Percentiles rank a stretch among this genome's conserved stretches.
These are phyloP conservation scores for Iphiclides podalirius DNA, from an alignment of 2,888 invertebrate species.

Conservation along the genomic window DNA sequence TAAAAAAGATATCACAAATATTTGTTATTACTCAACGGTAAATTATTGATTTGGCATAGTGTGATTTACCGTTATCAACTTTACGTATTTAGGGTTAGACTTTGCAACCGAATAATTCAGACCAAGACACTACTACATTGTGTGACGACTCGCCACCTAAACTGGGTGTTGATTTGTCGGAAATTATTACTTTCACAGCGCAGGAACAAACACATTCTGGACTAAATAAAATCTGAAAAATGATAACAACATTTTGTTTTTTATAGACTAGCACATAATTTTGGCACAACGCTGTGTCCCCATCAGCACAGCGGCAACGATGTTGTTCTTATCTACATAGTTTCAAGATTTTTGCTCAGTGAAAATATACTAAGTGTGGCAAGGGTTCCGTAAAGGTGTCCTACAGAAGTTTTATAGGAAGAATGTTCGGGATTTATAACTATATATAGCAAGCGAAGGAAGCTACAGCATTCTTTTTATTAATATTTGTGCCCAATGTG, in stretches of 20 bases:
- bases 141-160: conserved; percentile 39
- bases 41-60: conserved; percentile 3
- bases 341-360: conserved; percentile 53
- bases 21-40: conserved; percentile 5
- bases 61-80: not conserved
- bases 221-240: conserved; percentile 80
- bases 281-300: conserved; percentile 76
- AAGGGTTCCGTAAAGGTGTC: conserved; percentile 60
- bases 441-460: conserved; percentile 59
- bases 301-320: conserved; percentile 66
- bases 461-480: conserved; percentile 56
- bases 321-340: conserved; percentile 64
- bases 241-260: conserved; percentile 75
- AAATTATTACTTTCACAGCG: conserved; percentile 71
- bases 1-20: conserved; percentile 21
- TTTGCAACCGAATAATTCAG: conserved; percentile 18
- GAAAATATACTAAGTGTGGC: conserved; percentile 48
- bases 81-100: conserved; percentile 21
- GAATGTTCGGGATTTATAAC: conserved; percentile 50
- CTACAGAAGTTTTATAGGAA: conserved; percentile 47
- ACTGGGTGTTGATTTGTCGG: conserved; percentile 73
- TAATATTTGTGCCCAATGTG: conserved; percentile 78
- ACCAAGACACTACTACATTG: conserved; percentile 46
- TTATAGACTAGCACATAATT: conserved; percentile 77
- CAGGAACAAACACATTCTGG: conserved; percentile 78